phyloP scores from a whole-genome alignment of 2,113 vertebrate species.

The Arenaria interpres region DNA sequence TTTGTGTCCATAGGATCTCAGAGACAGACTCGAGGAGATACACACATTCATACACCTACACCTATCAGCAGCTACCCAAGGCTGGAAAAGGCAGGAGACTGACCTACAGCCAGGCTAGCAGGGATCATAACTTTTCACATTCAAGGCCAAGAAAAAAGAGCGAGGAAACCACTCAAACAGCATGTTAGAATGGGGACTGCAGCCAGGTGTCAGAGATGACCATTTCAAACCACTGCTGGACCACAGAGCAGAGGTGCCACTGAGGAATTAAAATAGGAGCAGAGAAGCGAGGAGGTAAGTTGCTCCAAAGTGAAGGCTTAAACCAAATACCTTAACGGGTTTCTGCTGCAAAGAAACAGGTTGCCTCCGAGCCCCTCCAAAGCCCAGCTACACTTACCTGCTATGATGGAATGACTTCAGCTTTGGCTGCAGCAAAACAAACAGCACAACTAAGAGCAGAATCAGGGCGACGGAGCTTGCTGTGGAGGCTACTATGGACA shows the following conservation, averaged over 20 bases:
- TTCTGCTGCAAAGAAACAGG: neutral
- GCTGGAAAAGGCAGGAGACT: neutral
- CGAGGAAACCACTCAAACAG: neutral
- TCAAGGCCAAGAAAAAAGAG: neutral
- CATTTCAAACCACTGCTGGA: neutral
- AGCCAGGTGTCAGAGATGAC: neutral
- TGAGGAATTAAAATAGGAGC: neutral
- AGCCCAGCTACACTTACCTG: constrained; percentile 78
- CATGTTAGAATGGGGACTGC: neutral
- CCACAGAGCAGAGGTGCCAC: neutral
- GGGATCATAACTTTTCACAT: neutral
- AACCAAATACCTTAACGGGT: neutral
- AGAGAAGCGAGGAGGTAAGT: neutral
- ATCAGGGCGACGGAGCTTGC: constrained; percentile 93
- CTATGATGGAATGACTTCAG: constrained; percentile 97
- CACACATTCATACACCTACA: neutral
- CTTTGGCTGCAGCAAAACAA: constrained; percentile 96
- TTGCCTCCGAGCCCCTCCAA: neutral
- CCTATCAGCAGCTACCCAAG: neutral
- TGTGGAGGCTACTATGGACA: constrained; percentile 94
- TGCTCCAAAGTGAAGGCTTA: neutral
- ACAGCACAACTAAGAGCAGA: constrained; percentile 93
- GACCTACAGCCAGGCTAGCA: neutral
- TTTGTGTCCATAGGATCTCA: accelerated
- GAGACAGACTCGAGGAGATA: neutral